Evolutionary conservation across 2,888 invertebrate species (phyloP), one percentile per base, ranked within the genome.

Genomic region (Torymus auratus): DNA sequence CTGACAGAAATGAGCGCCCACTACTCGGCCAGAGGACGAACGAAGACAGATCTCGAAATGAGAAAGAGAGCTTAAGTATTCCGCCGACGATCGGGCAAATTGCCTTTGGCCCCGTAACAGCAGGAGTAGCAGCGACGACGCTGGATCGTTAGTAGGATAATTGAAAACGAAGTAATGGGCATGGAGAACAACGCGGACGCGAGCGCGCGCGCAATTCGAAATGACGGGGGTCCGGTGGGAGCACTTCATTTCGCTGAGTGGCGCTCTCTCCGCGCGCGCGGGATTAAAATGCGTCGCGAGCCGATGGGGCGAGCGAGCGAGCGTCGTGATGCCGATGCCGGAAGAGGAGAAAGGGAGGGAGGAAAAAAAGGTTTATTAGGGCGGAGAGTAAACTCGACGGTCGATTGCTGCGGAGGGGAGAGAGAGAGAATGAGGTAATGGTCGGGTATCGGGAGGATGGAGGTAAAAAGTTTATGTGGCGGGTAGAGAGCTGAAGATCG

Each of bases 91-190:
- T 85, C 83, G 83, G 74, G 78, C 77, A 84, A 86, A 86, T 86
- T 85, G 82, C 82, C 79, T 84, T 83, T 78, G 82, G 83, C 80
- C 2, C n/a, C 23, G 72, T 7, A 71, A 62, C 62, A 76, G 78
- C 72, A 81, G 79, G 82, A 77, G n/a, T 80, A 65, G 79, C 80
- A 53, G 14, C n/a, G 15, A 68, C 50, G n/a, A 12, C 7, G 28
- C 28, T 7, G 70, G 81, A 83, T 83, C 78, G 75, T 83, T 85
- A 83, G 80, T 74, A 76, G 79, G 77, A 86, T 85, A 85, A 87
- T 87, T 85, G 86, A 84, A 85, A 84, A 79, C 80, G 83, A 84
- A 85, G 82, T 84, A 83, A 81, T 81, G 61, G 78, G 80, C 64
- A 55, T 67, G 55, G 50, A 64, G 28, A 70, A 71, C 70, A 70